phyloP scores from a whole-genome alignment of 2,113 vertebrate species.

The Nothoprocta perdicaria region DNA sequence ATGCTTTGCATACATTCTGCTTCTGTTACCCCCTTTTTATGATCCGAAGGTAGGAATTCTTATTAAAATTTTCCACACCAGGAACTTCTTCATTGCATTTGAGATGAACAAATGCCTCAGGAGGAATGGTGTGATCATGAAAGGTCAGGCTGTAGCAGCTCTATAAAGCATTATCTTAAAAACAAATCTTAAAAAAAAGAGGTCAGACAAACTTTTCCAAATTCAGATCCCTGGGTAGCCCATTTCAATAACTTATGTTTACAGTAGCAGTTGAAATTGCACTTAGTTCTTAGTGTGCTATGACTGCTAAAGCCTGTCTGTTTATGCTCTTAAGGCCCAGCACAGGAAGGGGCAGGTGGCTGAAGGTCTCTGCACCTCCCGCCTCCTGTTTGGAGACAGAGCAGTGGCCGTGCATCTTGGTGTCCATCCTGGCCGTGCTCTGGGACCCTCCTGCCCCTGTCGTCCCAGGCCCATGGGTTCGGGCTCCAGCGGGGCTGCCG shows the following conservation, averaged over 20 bases:
- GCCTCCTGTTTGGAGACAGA: fast-evolving
- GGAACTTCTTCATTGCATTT: constrained; percentile 36
- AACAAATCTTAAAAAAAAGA: background rate
- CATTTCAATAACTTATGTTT: constrained; percentile 4
- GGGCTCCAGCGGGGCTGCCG: no score
- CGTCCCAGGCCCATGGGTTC: no score
- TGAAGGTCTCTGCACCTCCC: background rate
- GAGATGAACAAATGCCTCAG: constrained; percentile 28
- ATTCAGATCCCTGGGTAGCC: background rate
- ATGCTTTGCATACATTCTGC: background rate
- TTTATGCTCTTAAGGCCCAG: background rate
- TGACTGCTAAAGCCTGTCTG: background rate
- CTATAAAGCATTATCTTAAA: background rate
- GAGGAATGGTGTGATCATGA: constrained; percentile 10
- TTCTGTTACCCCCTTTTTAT: background rate
- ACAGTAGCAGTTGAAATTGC: background rate
- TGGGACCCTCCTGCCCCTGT: no score
- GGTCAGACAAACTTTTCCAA: constrained; percentile 17
- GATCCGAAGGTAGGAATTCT: constrained; percentile 7
- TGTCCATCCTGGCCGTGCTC: background rate
- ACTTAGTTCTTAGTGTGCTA: background rate
- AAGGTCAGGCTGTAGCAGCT: constrained; percentile 12
- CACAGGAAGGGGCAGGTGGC: background rate
- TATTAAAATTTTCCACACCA: constrained; percentile 20
- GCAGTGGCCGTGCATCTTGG: fast-evolving